Evolutionary conservation across 2,113 vertebrate genomes (phyloP).

Genomic region (Sciurus niger): DNA sequence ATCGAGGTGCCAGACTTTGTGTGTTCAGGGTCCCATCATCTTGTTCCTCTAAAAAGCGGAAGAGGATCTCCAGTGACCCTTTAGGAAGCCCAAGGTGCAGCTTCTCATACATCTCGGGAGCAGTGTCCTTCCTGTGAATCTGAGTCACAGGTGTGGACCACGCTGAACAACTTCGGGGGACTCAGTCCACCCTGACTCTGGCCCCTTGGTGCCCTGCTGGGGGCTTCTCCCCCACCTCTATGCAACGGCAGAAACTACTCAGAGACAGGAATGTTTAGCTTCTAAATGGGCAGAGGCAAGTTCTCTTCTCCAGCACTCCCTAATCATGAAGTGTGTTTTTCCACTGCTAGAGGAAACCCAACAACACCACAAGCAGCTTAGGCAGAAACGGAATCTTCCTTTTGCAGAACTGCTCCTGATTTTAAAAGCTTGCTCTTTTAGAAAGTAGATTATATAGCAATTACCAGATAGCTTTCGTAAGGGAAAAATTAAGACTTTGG

Average conservation of each 20-base stretch:
- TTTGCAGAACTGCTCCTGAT: background rate
- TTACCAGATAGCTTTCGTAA: background rate
- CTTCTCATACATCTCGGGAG: background rate
- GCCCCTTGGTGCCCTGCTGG: background rate
- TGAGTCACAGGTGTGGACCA: background rate
- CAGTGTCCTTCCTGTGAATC: background rate
- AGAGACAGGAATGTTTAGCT: background rate
- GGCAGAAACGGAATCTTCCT: background rate
- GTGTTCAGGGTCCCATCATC: background rate
- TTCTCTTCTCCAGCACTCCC: background rate
- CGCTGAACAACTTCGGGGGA: too few relatives aligned
- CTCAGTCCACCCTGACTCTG: background rate
- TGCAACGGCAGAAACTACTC: background rate
- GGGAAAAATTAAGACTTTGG: background rate
- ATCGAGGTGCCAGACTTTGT: background rate
- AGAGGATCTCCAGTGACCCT: background rate
- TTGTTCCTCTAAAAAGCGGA: background rate
- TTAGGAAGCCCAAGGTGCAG: background rate
- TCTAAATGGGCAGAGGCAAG: background rate
- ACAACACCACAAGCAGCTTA: background rate
- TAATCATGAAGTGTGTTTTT: conserved; percentile 13
- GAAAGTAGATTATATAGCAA: conserved; percentile 1
- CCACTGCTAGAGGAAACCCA: background rate
- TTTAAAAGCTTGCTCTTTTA: conserved; percentile 25
- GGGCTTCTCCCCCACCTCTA: background rate